Base-by-base conservation (phyloP, 2,113 vertebrate genomes). In the Aspiorhynchus laticeps region DNA sequence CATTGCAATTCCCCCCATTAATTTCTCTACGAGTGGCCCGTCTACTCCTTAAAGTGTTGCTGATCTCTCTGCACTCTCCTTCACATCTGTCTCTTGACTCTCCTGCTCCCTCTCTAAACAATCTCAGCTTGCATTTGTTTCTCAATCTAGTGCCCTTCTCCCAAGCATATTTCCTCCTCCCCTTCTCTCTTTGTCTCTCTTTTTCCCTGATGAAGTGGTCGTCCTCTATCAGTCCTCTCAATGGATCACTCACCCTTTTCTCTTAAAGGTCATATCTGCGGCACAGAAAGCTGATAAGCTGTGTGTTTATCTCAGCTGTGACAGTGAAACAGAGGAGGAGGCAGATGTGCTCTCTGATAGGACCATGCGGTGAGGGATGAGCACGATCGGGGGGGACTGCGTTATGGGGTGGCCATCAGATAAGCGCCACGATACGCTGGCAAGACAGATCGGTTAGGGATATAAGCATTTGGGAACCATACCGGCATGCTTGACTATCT, bases 181-280 rank as follows among this genome's bases (percentile, higher is more conserved):
- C 69, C 41, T 53, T 79, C 82, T 56, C 26, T 59, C 59, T 80
- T 43, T 63, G 43, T 77, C 65, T 84, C 46, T 86, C 33, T 71
- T 79, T 74, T 67, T 76, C 69, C 56, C 77, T 73, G 87, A 88
- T 87, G 81, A 90, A 88, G 87, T 71, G 74, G 61, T 83, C 65
- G 28, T 86, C 80, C 87, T 85, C 78, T 75, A 87, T 75, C 41
- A 41, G 82, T 74, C 83, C 79, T 83, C 87, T 85, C 83, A 43
- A 65, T 79, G 84, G 84, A 88, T 87, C 80, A 84, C 84, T 63
- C 86, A 67, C 63, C 71, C 75, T 75, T 88, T 87, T 87, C 87
- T 88, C 87, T 83, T 88, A 90, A 90, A 90, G 89, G 87, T 90
- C 89, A 88, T 79, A 87, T 87, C 79, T 87, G 61, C 11, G 4